Percentiles rank a stretch among this genome's conserved stretches.
These are phyloP conservation scores for Holocentrus rufus DNA, from an alignment of 2,797 vertebrate genomes.

Conservation along the genomic window DNA sequence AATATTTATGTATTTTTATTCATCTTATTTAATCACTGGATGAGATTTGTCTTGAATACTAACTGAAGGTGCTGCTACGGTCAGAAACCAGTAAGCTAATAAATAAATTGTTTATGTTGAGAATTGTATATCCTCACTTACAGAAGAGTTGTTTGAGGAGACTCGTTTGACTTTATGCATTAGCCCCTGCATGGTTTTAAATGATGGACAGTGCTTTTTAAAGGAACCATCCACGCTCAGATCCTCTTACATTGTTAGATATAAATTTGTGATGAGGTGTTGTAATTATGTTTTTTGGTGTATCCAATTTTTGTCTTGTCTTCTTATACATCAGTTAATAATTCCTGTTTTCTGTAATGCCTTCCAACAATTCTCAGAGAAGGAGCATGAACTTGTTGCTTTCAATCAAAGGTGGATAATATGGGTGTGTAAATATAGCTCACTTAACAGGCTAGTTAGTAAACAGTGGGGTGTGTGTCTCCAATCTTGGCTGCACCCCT, in stretches of 20 bases:
- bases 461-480: no score
- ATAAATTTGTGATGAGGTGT: conserved; percentile 16
- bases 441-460: no score
- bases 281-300: neutral
- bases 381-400: no score
- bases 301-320: neutral
- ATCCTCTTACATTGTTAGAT: conserved; percentile 10
- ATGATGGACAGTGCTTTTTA: conserved; percentile 21
- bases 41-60: conserved; percentile 72
- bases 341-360: conserved; percentile 33
- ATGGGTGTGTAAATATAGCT: no score
- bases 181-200: conserved; percentile 9
- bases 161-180: conserved; percentile 8
- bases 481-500: no score
- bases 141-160: conserved; percentile 1
- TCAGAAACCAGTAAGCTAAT: conserved; percentile 68
- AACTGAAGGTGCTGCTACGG: conserved; percentile 89
- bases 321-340: neutral
- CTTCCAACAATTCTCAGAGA: conserved; percentile 17
- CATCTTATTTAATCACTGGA: conserved; percentile 66
- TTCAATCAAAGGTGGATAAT: no score
- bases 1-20: conserved; percentile 58
- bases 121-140: conserved; percentile 34
- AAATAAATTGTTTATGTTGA: conserved; percentile 52
- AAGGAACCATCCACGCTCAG: neutral